These are phyloP conservation scores for Chrosomus eos DNA, from an alignment of 2,797 vertebrate species.

Conservation along the genomic window DNA sequence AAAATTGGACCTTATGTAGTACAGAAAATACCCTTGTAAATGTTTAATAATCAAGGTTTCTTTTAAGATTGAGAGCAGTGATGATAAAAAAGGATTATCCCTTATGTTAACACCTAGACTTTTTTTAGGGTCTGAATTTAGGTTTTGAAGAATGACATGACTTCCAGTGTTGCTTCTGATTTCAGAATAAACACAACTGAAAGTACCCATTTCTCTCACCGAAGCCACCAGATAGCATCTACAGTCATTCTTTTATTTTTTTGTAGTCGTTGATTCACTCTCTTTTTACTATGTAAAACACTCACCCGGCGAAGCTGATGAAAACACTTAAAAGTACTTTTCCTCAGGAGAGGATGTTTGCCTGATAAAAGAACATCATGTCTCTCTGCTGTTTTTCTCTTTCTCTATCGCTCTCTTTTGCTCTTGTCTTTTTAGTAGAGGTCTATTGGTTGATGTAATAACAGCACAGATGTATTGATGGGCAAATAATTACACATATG, in stretches of 20 bases:
- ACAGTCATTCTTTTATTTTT: conserved; percentile 10
- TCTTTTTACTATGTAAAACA: conserved; percentile 43
- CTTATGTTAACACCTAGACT: not conserved
- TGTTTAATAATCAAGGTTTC: not conserved
- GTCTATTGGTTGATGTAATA: conserved; percentile 48
- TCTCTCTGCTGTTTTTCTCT: conserved; percentile 54
- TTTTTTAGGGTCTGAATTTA: conserved; percentile 11
- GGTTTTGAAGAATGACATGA: conserved; percentile 19
- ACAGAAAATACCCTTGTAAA: conserved; percentile 8
- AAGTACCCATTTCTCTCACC: conserved; percentile 21
- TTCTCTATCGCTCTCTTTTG: conserved; percentile 14
- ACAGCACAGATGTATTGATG: conserved; percentile 51
- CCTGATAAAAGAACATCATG: conserved; percentile 52
- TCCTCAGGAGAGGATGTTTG: conserved; percentile 48
- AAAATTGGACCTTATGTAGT: not conserved
- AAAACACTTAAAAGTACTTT: conserved; percentile 48
- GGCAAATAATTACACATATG: conserved; percentile 56
- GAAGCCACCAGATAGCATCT: conserved; percentile 10
- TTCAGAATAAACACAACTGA: conserved; percentile 30
- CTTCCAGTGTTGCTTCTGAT: not conserved
- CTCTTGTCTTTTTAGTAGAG: conserved; percentile 41
- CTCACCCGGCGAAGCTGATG: conserved; percentile 29
- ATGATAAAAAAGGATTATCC: not conserved
- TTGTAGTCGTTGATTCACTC: conserved; percentile 8
- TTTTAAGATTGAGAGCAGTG: conserved; percentile 17